Conservation (phyloP, 2,797 vertebrate species). For the Mus caroli region DNA sequence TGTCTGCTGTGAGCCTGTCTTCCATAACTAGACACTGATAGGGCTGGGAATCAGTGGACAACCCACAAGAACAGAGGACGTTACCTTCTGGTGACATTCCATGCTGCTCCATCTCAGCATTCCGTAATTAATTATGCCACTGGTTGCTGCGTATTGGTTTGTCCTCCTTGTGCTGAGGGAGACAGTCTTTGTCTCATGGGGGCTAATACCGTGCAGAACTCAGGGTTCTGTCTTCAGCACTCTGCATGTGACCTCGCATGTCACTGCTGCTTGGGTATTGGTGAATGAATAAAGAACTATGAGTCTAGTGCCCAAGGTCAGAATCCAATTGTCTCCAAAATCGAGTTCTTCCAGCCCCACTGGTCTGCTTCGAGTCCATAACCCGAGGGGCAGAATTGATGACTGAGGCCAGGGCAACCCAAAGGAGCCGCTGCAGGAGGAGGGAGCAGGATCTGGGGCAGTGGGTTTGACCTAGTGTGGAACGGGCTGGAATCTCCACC, state of each 20-base stretch:
- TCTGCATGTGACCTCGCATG: background rate
- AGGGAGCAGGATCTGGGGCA: background rate
- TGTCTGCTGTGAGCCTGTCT: background rate
- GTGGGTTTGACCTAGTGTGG: background rate
- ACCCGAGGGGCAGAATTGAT: background rate
- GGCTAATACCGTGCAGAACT: rapidly evolving
- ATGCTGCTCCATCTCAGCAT: background rate
- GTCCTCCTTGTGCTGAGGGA: background rate
- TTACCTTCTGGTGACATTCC: background rate
- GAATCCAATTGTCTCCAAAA: background rate
- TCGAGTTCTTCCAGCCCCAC: background rate
- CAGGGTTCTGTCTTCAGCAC: no score
- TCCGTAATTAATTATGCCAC: background rate
- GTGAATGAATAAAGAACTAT: background rate
- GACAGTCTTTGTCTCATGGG: background rate
- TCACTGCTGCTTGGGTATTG: background rate
- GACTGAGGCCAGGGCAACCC: background rate
- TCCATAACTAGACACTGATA: background rate
- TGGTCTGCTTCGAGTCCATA: background rate
- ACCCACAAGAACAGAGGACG: background rate
- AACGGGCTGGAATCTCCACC: background rate
- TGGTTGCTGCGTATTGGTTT: background rate
- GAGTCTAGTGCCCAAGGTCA: background rate
- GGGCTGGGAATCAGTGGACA: background rate
- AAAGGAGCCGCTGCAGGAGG: background rate